These are phyloP conservation scores for Vulpes ferrilata DNA, from an alignment of 2,113 vertebrate species.

Conservation along the genomic window DNA sequence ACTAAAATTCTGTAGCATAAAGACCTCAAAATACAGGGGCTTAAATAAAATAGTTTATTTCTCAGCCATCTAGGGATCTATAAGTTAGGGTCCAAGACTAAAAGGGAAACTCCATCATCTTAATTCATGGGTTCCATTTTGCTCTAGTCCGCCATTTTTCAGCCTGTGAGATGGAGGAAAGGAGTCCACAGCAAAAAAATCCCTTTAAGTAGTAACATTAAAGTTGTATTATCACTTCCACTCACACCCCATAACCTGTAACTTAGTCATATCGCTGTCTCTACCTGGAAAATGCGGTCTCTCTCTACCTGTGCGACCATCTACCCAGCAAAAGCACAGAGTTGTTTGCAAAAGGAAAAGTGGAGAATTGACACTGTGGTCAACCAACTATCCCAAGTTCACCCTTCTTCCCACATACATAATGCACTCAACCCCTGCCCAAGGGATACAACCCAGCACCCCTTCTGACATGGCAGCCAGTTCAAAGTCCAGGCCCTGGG, in stretches of 20 bases:
- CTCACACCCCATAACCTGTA: neutral
- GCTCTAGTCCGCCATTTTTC: neutral
- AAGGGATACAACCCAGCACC: neutral
- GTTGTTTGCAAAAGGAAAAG: neutral
- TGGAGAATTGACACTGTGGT: neutral
- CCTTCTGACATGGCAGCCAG: neutral
- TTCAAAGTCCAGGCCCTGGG: neutral
- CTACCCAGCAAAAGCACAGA: neutral
- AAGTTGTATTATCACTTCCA: neutral
- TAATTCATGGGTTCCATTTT: neutral
- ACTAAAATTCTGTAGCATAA: neutral
- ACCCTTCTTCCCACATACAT: neutral
- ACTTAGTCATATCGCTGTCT: neutral
- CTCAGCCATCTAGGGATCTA: neutral
- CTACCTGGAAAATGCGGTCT: neutral
- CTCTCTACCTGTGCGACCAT: neutral
- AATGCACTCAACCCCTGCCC: neutral
- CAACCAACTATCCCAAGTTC: neutral
- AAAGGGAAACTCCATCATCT: neutral
- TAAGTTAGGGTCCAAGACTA: neutral
- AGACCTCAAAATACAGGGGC: neutral
- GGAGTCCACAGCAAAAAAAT: neutral
- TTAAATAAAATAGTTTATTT: neutral
- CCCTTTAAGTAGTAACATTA: neutral
- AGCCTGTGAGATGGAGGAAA: neutral